Percentiles rank a stretch among this genome's conserved stretches.
Conservation (phyloP, 2,113 vertebrate species). For the Cinclus mexicanus region DNA sequence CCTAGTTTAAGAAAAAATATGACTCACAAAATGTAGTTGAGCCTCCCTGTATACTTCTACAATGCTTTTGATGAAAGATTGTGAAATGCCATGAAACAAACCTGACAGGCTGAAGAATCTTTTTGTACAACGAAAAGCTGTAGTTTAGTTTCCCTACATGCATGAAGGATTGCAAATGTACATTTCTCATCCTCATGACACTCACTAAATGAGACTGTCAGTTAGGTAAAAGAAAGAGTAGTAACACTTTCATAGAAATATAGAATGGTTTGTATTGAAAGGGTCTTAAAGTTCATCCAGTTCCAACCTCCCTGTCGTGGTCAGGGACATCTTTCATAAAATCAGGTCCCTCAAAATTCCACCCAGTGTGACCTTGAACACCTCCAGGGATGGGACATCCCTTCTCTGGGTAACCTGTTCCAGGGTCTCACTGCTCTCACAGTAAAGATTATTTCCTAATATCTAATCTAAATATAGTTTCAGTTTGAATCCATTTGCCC, state of each 20-base stretch:
- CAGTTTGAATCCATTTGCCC: rapidly evolving
- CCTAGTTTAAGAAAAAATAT: not conserved
- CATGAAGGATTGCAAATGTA: not conserved
- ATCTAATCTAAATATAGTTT: not conserved
- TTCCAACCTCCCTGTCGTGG: rapidly evolving
- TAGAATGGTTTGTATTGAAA: not conserved
- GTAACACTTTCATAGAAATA: not conserved
- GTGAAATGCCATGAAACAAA: slow-evolving; percentile 12
- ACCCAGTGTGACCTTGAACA: not conserved
- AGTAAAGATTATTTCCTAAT: not conserved
- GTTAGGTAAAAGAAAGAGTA: not conserved
- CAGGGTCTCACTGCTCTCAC: not conserved
- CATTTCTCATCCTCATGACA: not conserved
- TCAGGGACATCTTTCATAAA: no score
- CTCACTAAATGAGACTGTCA: not conserved
- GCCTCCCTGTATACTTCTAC: not conserved
- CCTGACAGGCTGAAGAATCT: not conserved
- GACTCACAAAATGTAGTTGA: not conserved
- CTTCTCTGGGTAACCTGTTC: not conserved
- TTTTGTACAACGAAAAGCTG: not conserved
- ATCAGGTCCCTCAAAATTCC: not conserved
- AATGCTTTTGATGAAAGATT: not conserved
- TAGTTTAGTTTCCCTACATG: not conserved
- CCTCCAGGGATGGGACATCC: not conserved
- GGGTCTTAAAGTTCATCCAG: not conserved